Conservation (phyloP, 2,113 vertebrate genomes). For the Sinocyclocheilus rhinocerous region DNA sequence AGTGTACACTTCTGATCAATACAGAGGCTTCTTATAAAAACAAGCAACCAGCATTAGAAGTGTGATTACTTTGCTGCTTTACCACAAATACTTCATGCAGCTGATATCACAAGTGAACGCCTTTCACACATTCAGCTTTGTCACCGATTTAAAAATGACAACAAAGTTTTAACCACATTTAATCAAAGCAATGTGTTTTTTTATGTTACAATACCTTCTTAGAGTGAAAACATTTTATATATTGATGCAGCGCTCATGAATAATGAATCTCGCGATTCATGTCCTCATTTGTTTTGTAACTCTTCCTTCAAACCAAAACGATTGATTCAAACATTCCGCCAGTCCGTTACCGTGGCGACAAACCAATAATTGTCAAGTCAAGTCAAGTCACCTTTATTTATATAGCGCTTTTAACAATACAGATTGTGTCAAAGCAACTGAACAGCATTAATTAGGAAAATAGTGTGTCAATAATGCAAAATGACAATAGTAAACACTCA, state of each 20-base stretch:
- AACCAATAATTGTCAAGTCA: no score
- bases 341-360: constrained; percentile 6
- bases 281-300: background rate
- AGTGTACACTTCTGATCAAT: background rate
- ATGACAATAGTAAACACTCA: no score
- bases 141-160: background rate
- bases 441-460: no score
- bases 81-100: background rate
- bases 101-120: background rate
- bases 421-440: no score
- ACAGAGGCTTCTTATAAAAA: background rate
- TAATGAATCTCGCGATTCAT: no score
- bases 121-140: background rate
- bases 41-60: background rate
- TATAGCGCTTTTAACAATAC: no score
- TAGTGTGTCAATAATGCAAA: no score
- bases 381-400: no score
- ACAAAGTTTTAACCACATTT: background rate
- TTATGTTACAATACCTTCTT: background rate
- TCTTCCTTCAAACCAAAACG: background rate
- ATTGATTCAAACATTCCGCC: background rate
- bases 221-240: background rate
- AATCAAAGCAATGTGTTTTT: background rate
- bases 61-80: background rate
- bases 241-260: background rate